Percentiles rank a stretch among this genome's conserved stretches.
Evolutionary conservation across 2,888 invertebrate species (phyloP).

Genomic region (Crocallis elinguaria): DNA sequence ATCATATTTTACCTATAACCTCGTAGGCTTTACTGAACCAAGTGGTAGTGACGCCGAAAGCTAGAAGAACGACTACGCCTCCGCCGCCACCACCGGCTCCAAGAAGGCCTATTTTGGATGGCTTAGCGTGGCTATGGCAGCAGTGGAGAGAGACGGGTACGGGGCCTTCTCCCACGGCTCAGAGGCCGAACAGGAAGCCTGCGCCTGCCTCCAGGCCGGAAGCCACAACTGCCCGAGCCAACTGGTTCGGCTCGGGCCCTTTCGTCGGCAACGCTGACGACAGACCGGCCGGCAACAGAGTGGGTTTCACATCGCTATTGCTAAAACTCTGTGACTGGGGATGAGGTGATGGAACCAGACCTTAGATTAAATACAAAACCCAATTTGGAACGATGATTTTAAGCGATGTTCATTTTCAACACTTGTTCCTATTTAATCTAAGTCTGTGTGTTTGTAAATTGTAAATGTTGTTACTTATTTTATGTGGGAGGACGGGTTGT

Average conservation of each 20-base stretch:
- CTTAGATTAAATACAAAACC: constrained; percentile 70
- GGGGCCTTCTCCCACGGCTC: constrained; percentile 55
- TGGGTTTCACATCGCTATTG: constrained; percentile 80
- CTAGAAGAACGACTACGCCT: constrained; percentile 70
- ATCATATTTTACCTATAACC: constrained; percentile 64
- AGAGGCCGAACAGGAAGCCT: constrained; percentile 44
- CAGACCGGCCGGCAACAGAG: constrained; percentile 71
- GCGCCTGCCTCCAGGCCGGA: constrained; percentile 55
- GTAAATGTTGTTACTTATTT: constrained; percentile 41
- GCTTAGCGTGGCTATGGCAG: constrained; percentile 85
- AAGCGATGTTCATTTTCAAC: constrained; percentile 27
- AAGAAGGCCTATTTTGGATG: constrained; percentile 80
- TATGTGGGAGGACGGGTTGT: constrained; percentile 51
- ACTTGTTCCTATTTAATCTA: constrained; percentile 74
- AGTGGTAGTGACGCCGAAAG: constrained; percentile 84
- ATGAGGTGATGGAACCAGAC: constrained; percentile 68
- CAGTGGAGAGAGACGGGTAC: constrained; percentile 84
- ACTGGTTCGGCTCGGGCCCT: constrained; percentile 81
- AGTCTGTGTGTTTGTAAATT: constrained; percentile 60
- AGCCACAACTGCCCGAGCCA: constrained; percentile 65
- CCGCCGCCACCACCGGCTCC: constrained; percentile 73
- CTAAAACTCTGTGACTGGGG: constrained; percentile 78
- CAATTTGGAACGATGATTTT: constrained; percentile 38
- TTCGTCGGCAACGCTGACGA: constrained; percentile 80
- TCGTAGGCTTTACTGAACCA: constrained; percentile 84